Percentiles rank a stretch among this genome's conserved stretches.
These are phyloP conservation scores for Oxycera nigricornis DNA, from an alignment of 2,888 invertebrate species.

Conservation along the genomic window DNA sequence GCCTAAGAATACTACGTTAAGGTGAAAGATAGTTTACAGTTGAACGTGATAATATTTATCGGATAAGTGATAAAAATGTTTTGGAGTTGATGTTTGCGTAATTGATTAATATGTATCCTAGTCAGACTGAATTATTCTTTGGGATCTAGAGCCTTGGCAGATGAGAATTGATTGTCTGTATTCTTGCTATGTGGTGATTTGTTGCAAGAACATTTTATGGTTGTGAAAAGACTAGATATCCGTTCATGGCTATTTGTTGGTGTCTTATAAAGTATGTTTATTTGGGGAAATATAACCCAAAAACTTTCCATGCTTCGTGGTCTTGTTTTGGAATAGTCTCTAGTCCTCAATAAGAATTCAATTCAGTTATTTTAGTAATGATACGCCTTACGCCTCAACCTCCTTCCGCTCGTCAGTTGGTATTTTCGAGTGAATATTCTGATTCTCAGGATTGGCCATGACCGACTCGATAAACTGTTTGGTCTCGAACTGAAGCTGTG, in stretches of 20 bases:
- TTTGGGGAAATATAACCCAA: too few species aligned
- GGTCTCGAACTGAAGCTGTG: conserved; percentile 69
- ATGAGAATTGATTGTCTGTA: too few species aligned
- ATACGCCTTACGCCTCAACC: conserved; percentile 13
- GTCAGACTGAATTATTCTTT: too few species aligned
- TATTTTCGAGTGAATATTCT: conserved; percentile 54
- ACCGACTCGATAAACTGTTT: conserved; percentile 68
- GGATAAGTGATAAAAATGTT: neutral
- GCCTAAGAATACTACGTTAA: conserved; percentile 9
- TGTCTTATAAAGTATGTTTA: too few species aligned
- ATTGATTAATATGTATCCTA: neutral
- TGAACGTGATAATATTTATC: neutral
- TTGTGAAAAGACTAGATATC: too few species aligned
- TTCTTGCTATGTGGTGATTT: too few species aligned
- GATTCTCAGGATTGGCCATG: conserved; percentile 64
- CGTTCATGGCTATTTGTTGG: too few species aligned
- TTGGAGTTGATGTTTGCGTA: neutral
- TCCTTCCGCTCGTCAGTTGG: conserved; percentile 18
- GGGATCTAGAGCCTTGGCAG: too few species aligned
- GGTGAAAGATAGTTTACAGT: neutral
- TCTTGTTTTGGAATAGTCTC: too few species aligned
- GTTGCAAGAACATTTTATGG: too few species aligned
- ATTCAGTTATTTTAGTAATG: neutral
- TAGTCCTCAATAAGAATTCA: neutral
- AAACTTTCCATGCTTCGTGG: too few species aligned